Evolutionary conservation across 2,113 vertebrate species (phyloP), one percentile per base, ranked within the genome.

Genomic region (Ochotona curzoniae): DNA sequence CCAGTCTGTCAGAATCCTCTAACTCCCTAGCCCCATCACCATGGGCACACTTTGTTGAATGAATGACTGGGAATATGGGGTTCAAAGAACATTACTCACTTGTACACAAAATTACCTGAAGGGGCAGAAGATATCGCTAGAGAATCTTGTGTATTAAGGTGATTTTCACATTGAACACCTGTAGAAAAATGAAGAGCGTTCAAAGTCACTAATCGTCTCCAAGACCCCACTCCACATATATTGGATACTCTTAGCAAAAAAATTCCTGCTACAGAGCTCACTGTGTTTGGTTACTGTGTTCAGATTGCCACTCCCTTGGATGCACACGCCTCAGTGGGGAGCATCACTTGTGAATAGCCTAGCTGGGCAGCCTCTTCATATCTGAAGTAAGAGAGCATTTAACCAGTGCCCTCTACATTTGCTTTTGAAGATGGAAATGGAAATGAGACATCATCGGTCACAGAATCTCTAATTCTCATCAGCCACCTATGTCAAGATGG

Each of bases 91-190:
- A 0, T 20, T 35, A n/a, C 44, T 88, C 5, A 4, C 54, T 60
- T 67, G 9, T 28, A 60, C 76, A 25, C 11, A 57, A 2, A 20
- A 8, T 71, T 92, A 96, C 91, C 91, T 93, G 54, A 11, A 17
- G 47, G 18, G 30, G 26, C 21, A 88, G 8, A 3, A 57, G 25
- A 1, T 5, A 0, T 3, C 47, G 2, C 47, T 51, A 13, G 8
- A 11, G 25, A 25, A 6, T 64, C 12, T 17, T 76, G 38, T 38
- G 1, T 7, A 10, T 2, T 38, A 18, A 5, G 2, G 14, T 3
- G 10, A 74, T 14, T 92, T 54, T 6, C 64, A 78, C 64, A n/a
- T 32, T 82, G 60, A 15, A 13, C 1, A 93, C 51, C 96, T 96
- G 70, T 82, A 83, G 25, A 88, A 86, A 94, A 44, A 81, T n/a